phyloP scores from a whole-genome alignment of 2,113 vertebrate species.

The Lamprologus ornatipinnis region DNA sequence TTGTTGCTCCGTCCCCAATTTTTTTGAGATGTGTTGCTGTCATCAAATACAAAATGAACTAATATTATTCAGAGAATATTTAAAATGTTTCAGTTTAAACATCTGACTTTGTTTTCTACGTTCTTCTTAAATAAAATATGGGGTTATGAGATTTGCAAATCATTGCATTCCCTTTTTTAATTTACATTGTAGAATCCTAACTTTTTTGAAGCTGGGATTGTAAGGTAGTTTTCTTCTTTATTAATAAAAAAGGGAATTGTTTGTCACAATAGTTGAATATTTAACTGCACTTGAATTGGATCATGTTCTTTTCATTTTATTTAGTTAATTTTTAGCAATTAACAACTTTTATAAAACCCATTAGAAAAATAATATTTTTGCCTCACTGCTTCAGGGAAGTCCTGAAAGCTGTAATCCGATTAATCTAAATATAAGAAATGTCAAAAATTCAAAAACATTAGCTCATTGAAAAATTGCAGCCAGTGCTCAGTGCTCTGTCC shows the following conservation, averaged over 20 bases:
- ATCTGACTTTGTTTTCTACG: not conserved
- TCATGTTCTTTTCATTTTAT: not conserved
- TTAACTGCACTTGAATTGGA: not conserved
- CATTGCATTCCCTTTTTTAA: not conserved
- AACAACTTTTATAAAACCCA: not conserved
- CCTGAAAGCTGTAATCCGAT: not conserved
- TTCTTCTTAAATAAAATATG: not conserved
- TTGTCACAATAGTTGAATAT: not conserved
- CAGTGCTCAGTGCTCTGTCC: not conserved
- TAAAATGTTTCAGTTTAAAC: not conserved
- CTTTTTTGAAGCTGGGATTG: not conserved
- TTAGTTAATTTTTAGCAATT: not conserved
- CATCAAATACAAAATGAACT: not conserved
- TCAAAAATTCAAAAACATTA: not conserved
- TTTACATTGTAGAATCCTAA: not conserved
- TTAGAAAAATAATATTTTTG: not conserved
- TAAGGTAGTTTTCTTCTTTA: not conserved
- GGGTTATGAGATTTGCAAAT: not conserved
- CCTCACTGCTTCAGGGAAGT: not conserved
- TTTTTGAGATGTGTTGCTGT: not conserved
- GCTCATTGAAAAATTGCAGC: not conserved
- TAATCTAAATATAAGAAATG: not conserved
- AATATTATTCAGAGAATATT: not conserved
- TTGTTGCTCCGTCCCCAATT: not conserved
- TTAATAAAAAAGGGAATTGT: not conserved